These are phyloP conservation scores for Rhombomys opimus DNA, from an alignment of 2,113 vertebrate genomes.

Conservation along the genomic window DNA sequence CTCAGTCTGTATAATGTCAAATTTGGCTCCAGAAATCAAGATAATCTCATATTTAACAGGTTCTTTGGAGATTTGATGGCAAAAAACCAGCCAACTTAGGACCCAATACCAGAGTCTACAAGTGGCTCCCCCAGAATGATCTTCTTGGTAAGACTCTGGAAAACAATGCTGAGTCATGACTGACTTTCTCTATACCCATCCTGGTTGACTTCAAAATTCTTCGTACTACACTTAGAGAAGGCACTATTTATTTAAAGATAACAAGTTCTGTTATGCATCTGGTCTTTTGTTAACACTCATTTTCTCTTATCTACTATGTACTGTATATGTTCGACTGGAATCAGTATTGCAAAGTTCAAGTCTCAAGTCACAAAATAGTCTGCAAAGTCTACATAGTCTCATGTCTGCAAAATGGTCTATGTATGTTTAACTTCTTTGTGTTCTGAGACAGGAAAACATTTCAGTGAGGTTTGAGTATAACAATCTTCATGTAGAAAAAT, in stretches of 20 bases:
- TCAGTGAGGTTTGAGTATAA: not conserved
- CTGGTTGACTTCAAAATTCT: not conserved
- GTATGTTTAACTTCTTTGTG: not conserved
- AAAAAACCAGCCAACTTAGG: slow-evolving; percentile 85
- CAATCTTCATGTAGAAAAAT: too few relatives aligned
- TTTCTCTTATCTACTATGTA: not conserved
- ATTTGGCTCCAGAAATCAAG: not conserved
- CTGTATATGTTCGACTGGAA: not conserved
- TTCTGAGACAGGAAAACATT: not conserved
- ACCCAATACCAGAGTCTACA: slow-evolving; percentile 87
- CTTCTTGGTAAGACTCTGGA: slow-evolving; percentile 87
- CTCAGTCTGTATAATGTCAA: not conserved
- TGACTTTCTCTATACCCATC: not conserved
- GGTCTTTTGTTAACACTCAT: not conserved
- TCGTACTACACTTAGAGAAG: not conserved
- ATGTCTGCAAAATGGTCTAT: not conserved
- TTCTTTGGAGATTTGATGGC: slow-evolving; percentile 90
- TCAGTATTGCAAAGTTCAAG: not conserved
- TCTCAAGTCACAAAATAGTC: not conserved
- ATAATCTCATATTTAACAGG: slow-evolving; percentile 81
- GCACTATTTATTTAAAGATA: not conserved
- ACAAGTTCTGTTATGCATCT: not conserved
- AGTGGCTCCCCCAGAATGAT: slow-evolving; percentile 94
- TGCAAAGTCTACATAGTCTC: too few relatives aligned
- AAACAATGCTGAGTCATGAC: not conserved